Base-by-base conservation (phyloP, 2,888 invertebrate genomes). In the Drosophila neonasuta region DNA sequence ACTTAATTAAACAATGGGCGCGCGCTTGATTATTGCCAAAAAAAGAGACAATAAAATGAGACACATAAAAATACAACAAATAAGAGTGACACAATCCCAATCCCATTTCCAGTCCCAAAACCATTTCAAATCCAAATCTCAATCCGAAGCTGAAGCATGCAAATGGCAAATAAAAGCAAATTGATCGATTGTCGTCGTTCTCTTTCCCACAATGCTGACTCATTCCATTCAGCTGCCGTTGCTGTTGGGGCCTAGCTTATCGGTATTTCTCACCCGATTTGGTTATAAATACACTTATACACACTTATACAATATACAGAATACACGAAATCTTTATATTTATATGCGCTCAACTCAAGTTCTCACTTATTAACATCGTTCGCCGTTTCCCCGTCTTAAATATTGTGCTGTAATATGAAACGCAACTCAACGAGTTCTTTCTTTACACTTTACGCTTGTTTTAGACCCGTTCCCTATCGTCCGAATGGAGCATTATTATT, bases 151-250 rank as follows among this genome's bases (percentile, higher is more conserved):
- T n/a, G 63, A 50, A 71, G 55, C 75, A 83, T 83, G 80, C 84
- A 84, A 80, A 83, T 78, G 76, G 67, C 71, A 77, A 80, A 80
- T 79, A 77, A 80, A 69, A 71, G 77, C 79, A 77, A 80, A 83
- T 79, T 81, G 80, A 80, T 80, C 79, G 79, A 79, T 72, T 64
- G 60, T 68, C 64, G 49, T 49, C 59, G 44, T 48, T 76, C 70
- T 78, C 67, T 68, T 60, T 73, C 69, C 15, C 76, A 51, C 67
- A 66, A 64, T 56, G 75, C 70, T 76, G 70, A 75, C 67, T 77
- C 68, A 73, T 61, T 60, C 20, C 52, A 46, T 32, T 80, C 60
- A 69, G 60, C 39, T 41, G 39, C 39, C 13, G 39, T 13, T 11
- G 36, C 36, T 13, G 36, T 13, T 39, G 36, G 36, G 46, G 52